Percentiles rank a stretch among this genome's conserved stretches.
phyloP scores from a whole-genome alignment of 2,888 invertebrate species.

The Aphodius sticticus region DNA sequence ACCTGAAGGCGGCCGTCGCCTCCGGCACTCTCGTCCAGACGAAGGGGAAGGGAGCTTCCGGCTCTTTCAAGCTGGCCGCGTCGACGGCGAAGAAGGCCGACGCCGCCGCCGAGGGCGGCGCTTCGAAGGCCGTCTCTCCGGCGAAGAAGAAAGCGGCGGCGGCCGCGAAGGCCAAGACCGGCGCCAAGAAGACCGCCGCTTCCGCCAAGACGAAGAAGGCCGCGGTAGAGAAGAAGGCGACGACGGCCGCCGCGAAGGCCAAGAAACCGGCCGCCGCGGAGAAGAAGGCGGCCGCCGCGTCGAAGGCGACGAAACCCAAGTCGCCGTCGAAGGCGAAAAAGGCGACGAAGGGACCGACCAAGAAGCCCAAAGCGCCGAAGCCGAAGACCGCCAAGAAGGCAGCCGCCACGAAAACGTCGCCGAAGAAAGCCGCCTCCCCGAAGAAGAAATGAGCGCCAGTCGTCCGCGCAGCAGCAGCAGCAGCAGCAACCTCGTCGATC shows the following conservation, averaged over 20 bases:
- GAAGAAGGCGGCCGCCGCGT: no score
- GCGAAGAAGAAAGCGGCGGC: slow-evolving; percentile 41
- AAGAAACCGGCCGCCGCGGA: no score
- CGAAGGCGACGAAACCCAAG: slow-evolving; percentile 39
- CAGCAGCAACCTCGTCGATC: not conserved
- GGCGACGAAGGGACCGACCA: slow-evolving; percentile 53
- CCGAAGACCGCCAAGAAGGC: slow-evolving; percentile 50
- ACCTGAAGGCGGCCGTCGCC: slow-evolving; percentile 65
- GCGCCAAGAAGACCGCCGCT: slow-evolving; percentile 19
- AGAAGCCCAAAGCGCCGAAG: slow-evolving; percentile 58
- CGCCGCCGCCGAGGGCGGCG: slow-evolving; percentile 38
- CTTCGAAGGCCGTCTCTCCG: slow-evolving; percentile 44
- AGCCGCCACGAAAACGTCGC: slow-evolving; percentile 22
- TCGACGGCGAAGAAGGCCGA: slow-evolving; percentile 39
- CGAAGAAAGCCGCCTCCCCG: slow-evolving; percentile 33
- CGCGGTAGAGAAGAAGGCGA: not conserved
- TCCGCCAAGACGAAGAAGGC: slow-evolving; percentile 41
- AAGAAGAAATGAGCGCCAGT: slow-evolving; percentile 15
- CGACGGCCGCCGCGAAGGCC: no score
- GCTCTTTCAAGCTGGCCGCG: slow-evolving; percentile 24
- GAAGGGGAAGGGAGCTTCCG: no score
- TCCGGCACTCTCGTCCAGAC: slow-evolving; percentile 56
- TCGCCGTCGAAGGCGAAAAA: slow-evolving; percentile 55
- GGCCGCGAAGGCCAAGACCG: slow-evolving; percentile 40
- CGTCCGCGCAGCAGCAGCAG: no score